Base-by-base conservation (phyloP, 2,888 invertebrate genomes). In the Polymixis flavicincta region DNA sequence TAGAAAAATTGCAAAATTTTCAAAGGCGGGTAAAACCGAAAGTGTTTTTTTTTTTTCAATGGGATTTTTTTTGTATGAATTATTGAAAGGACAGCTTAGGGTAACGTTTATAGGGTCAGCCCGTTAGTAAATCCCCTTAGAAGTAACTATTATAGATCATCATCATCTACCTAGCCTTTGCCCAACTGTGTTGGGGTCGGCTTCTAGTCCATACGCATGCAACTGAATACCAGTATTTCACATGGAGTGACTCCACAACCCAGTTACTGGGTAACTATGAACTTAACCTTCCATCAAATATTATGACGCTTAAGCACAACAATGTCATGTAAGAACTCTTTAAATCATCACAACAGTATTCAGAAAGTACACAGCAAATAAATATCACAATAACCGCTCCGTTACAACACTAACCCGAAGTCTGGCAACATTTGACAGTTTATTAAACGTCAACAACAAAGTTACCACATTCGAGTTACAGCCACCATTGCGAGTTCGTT, bases 371-470 rank as follows among this genome's bases (percentile, higher is more conserved):
- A 67, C 22, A 79, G 59, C 64, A 75, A 64, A 67, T 74, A 82
- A 81, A 70, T 70, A 57, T 19, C 55, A 57, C 61, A 70, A 70
- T 74, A 63, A 74, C 61, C 54, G 1, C 72, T 71, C 52, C 48
- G 54, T 64, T 48, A 71, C 69, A 73, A 54, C 61, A 50, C 61
- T 61, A 57, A 54, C 59, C 28, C 59, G 28, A 63, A 55, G 61
- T 60, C 55, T n/a, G 42, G 42, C 45, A 67, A 65, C 83, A 82
- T 82, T 84, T 82, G 75, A 84, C 82, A 78, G 74, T 82, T 78
- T 84, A 76, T 78, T 70, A 83, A 74, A 84, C 64, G 68, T 57
- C 74, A 77, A 64, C 80, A 76, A 79, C 85, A 76, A 84, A 86
- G 82, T 85, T 79, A 57, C n/a, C 55, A 68, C 71, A 71, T 77